Conservation (phyloP, 2,797 vertebrate species). For the Salmo trutta region DNA sequence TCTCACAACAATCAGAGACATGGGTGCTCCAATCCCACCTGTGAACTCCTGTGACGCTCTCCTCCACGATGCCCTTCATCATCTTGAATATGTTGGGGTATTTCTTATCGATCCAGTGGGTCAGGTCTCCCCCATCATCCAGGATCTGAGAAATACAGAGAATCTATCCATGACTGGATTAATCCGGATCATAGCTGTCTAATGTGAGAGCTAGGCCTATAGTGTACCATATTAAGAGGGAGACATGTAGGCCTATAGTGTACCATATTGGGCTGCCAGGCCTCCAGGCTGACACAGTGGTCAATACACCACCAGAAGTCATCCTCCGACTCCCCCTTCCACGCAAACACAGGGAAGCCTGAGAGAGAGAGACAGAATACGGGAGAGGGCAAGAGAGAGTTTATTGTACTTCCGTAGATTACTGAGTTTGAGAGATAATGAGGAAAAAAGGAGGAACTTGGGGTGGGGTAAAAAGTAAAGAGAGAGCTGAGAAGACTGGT, state of each 20-base stretch:
- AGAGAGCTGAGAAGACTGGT: background rate
- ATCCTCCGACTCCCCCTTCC: constrained; percentile 92
- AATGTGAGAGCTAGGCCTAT: too few species aligned
- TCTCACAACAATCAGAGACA: background rate
- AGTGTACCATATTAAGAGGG: too few species aligned
- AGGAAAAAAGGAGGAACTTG: too few species aligned
- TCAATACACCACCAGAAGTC: constrained; percentile 98
- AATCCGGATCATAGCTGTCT: too few species aligned
- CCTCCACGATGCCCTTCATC: constrained; percentile 92
- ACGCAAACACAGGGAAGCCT: constrained; percentile 92
- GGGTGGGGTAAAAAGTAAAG: background rate
- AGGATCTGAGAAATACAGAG: constrained; percentile 80
- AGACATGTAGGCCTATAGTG: background rate
- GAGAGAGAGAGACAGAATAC: background rate
- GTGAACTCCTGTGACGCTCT: constrained; percentile 92
- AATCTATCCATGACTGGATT: background rate
- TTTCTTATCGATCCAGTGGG: constrained; percentile 93
- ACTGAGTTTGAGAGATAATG: too few species aligned
- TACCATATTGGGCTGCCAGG: constrained; percentile 86
- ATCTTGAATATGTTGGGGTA: constrained; percentile 89
- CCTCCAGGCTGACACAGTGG: constrained; percentile 82
- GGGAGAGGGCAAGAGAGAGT: too few species aligned
- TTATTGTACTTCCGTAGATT: too few species aligned
- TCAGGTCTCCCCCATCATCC: constrained; percentile 95
- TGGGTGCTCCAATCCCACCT: constrained; percentile 68